These are phyloP conservation scores for Coracopsis vasa DNA, from an alignment of 2,113 vertebrate species.

Conservation along the genomic window DNA sequence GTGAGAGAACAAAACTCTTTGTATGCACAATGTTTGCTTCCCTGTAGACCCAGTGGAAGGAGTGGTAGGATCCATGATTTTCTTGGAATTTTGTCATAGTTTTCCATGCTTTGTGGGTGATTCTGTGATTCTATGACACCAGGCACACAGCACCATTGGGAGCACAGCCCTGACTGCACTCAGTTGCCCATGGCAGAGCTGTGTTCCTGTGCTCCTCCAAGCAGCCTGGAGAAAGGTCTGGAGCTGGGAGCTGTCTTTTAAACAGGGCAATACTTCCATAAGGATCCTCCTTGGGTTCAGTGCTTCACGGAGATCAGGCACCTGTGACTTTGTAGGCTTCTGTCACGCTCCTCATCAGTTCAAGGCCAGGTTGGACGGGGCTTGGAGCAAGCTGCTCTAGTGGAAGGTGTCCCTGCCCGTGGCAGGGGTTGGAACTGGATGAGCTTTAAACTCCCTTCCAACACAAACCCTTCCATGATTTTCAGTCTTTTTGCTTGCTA, in stretches of 20 bases:
- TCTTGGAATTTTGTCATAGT: not conserved
- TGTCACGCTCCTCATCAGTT: not conserved
- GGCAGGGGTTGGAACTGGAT: too few relatives aligned
- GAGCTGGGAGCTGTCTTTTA: not conserved
- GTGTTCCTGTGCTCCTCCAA: not conserved
- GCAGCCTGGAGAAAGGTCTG: not conserved
- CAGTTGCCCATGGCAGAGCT: rapidly evolving
- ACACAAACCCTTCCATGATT: too few relatives aligned
- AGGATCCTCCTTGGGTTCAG: not conserved
- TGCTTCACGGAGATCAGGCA: not conserved
- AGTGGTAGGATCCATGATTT: not conserved
- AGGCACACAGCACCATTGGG: rapidly evolving
- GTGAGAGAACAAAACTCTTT: not conserved
- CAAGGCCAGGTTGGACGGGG: not conserved
- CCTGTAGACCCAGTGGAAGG: not conserved
- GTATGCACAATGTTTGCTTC: rapidly evolving
- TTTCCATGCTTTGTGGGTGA: rapidly evolving
- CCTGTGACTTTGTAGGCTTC: not conserved
- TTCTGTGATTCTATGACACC: not conserved
- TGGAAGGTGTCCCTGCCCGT: not conserved
- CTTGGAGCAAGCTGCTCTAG: not conserved
- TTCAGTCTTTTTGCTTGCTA: not conserved
- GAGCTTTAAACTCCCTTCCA: too few relatives aligned
- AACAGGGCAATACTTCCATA: rapidly evolving
- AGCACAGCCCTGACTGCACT: not conserved